These are phyloP conservation scores for Eristalis intricaria DNA, from an alignment of 2,888 invertebrate genomes.

Conservation along the genomic window DNA sequence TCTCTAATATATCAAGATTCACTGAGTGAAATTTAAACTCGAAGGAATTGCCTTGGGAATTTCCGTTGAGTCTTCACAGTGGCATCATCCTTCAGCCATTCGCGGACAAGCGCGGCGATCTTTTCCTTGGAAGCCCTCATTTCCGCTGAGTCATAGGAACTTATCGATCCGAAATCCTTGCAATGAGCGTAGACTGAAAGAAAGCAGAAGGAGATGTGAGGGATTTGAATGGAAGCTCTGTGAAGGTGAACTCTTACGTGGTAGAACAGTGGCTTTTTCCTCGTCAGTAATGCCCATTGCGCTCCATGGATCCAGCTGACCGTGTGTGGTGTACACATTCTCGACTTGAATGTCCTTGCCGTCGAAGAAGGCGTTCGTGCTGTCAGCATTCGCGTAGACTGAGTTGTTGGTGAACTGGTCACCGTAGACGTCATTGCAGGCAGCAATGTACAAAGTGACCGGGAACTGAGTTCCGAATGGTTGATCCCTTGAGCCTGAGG, in stretches of 20 bases:
- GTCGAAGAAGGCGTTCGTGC: constrained; percentile 82
- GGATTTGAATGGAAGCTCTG: neutral
- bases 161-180: constrained; percentile 77
- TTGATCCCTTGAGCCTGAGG: constrained; percentile 84
- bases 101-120: constrained; percentile 75
- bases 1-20: neutral
- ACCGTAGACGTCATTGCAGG: constrained; percentile 77
- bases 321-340: constrained; percentile 83
- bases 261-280: constrained; percentile 76
- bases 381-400: constrained; percentile 73
- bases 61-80: neutral
- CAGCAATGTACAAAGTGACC: constrained; percentile 74
- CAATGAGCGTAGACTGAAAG: constrained; percentile 76
- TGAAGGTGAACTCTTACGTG: constrained; percentile 71
- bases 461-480: constrained; percentile 82
- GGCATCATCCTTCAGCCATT: constrained; percentile 76
- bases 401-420: constrained; percentile 73
- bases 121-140: constrained; percentile 77
- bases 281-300: constrained; percentile 81
- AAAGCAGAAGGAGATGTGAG: neutral
- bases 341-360: constrained; percentile 81
- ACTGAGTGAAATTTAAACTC: neutral
- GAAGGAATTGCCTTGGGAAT: constrained; percentile 9
- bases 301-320: constrained; percentile 84
- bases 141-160: constrained; percentile 74